Evolutionary conservation across 1,140 invertebrate genomes (phyloP), one percentile per base, ranked within the genome.

Genomic region (Heliothis virescens): DNA sequence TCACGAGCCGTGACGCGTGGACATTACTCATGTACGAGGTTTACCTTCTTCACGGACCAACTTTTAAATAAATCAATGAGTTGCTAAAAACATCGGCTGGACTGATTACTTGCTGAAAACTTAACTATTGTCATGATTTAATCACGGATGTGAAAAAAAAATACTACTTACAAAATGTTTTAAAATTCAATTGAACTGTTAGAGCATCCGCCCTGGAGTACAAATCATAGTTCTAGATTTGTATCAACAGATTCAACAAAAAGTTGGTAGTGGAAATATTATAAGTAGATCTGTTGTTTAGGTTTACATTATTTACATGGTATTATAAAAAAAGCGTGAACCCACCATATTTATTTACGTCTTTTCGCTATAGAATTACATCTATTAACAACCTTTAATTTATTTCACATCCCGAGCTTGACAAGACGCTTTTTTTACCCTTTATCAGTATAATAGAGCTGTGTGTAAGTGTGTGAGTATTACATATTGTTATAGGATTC

Each of bases 401-500:
- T 63, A 48, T 71, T 52, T 52, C 52, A 53, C 10, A 7, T 50
- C 57, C n/a, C 12, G 73, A 62, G 15, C 3, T 50, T 65, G 59
- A 76, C 60, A 65, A 65, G 60, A 63, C 3, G 16, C 26, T 13
- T 76, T 76, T 34, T 76, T 75, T 76, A 65, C 48, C 48, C 60
- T 76, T 76, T 76, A 76, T 76, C 74, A 60, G 15, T 67, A 78
- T 21, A 16, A 78, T 52, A 78, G 5, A 78, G 50, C 15, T n/a
- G 34, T 50, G 74, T 73, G 75, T 82, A 65, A 72, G 77, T 85
- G 84, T 75, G 79, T 84, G 79, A 84, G 85, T 74, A 87, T 88
- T 87, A 86, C 71, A 73, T 84, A 89, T 92, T 91, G 89, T 90
- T 85, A 80, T 80, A 84, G 79, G 81, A 79, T 79, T 76, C 78